phyloP scores from a whole-genome alignment of 2,888 invertebrate genomes.

The Tinea pellionella region DNA sequence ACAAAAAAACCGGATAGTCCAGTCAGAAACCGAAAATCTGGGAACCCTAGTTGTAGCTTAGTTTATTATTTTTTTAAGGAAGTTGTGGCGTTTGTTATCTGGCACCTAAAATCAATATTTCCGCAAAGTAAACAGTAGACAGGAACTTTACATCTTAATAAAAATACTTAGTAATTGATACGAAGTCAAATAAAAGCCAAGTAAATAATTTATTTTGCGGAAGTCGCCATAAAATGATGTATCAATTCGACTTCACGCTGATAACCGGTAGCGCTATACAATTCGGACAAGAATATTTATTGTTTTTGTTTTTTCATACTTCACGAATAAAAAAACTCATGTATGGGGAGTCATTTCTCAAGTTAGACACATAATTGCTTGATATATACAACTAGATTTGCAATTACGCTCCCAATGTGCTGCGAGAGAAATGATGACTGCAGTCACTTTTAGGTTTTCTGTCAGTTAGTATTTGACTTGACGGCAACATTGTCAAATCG shows the following conservation, averaged over 20 bases:
- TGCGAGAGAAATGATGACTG: too few relatives aligned
- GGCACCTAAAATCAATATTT: neutral
- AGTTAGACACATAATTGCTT: too few relatives aligned
- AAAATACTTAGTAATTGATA: constrained; percentile 3
- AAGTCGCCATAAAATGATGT: neutral
- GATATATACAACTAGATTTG: too few relatives aligned
- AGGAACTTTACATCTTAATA: constrained; percentile 11
- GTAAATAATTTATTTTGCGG: neutral
- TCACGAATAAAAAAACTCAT: neutral
- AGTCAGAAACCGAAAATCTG: too few relatives aligned
- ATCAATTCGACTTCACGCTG: neutral
- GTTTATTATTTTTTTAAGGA: neutral
- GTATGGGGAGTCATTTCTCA: too few relatives aligned
- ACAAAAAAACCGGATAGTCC: too few relatives aligned
- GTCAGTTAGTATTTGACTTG: too few relatives aligned
- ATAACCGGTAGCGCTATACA: neutral
- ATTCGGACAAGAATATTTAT: neutral
- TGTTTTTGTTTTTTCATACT: neutral
- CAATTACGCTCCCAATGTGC: too few relatives aligned
- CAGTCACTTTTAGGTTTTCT: too few relatives aligned
- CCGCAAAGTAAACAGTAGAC: constrained; percentile 9
- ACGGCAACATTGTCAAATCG: too few relatives aligned
- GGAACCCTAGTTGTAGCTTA: too few relatives aligned
- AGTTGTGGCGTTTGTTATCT: neutral
- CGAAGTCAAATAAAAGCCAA: neutral